Evolutionary conservation across 2,888 invertebrate species (phyloP).

Genomic region (Drosophila paracracens): DNA sequence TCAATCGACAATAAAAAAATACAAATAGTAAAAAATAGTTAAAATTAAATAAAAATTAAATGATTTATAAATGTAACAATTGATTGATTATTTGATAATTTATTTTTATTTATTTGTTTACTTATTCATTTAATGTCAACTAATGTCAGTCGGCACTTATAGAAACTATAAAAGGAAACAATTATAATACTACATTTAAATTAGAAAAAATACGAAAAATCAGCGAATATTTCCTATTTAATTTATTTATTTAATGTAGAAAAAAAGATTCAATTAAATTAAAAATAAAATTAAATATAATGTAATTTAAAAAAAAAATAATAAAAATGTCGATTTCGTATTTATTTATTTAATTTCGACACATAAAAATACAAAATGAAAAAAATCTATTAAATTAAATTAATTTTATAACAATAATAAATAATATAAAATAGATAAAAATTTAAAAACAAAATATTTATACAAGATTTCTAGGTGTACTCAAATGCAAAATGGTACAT

Average conservation of each 20-base stretch:
- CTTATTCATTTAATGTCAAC: background rate
- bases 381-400: background rate
- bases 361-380: background rate
- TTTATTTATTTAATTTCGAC: background rate
- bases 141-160: background rate
- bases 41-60: background rate
- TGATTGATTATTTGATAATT: background rate
- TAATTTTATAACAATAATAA: background rate
- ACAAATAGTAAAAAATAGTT: background rate
- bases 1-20: background rate
- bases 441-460: background rate
- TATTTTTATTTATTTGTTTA: background rate
- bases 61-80: background rate
- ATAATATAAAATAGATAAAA: background rate
- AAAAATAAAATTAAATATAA: background rate
- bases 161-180: background rate
- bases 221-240: background rate
- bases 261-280: background rate
- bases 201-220: background rate
- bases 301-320: background rate
- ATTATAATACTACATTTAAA: background rate
- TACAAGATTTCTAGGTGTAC: background rate
- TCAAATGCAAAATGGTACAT: background rate
- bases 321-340: background rate
- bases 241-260: background rate